Base-by-base conservation (phyloP, 2,113 vertebrate species). In the Gopherus evgoodei region DNA sequence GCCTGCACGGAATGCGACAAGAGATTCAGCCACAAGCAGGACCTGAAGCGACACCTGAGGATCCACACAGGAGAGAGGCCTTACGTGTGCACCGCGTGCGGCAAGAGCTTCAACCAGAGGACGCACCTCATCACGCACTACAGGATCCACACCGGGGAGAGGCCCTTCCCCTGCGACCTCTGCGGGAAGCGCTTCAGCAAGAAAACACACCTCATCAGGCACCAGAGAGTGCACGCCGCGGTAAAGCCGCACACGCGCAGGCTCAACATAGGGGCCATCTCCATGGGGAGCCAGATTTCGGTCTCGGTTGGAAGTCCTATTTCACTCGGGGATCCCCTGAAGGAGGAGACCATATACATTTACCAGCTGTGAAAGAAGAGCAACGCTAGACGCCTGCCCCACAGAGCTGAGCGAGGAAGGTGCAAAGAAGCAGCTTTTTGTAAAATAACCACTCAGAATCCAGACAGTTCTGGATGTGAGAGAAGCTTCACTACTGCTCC, bases 11-110 rank as follows among this genome's bases (percentile, higher is more conserved):
- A 97, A 62, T 98, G 97, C 47, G 97, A 97, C 83, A 97, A 97
- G 90, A 96, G 93, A 35, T 98, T 97, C 90, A 97, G 96, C 84
- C 97, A 97, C 82, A 97, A 97, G 88, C 97, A 97, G 91, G 97
- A 97, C 53, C 95, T 98, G 79, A 96, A 97, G 89, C 97, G 97
- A 87, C 97, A 98, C 59, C 14, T 62, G 29, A 31, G 59, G 59
- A 98, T 98, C 96, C 98, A 98, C 97, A 98, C 98, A 17, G 97
- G 98, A 1, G 98, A 98, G 95, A 95, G 96, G 90, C 97, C 97
- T 25, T 97, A 97, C 42, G 78, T 94, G 85, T 98, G 98, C 89
- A 35, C 86, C 1, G 97, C 97, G 69, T 98, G 98, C 16, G 96
- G 98, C 89, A 98, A 98, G 97, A 97, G 96, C 97, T 98, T 98